Evolutionary conservation across 2,113 vertebrate species (phyloP), one percentile per base, ranked within the genome.

Genomic region (Pseudolaguvia tuberculata): DNA sequence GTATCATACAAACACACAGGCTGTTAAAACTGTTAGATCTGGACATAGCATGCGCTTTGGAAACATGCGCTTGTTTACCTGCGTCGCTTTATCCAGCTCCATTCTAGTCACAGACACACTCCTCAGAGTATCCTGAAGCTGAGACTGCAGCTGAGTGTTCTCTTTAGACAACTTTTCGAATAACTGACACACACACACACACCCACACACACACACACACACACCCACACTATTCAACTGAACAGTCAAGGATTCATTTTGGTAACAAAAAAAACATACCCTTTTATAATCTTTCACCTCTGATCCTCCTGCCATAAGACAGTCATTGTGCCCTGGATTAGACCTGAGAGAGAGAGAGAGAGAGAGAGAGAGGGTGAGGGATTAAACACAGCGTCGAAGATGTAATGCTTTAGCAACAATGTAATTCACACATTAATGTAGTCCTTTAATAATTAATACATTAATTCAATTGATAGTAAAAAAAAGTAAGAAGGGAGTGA

Each of bases 81-180:
- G 91, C 1, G 89, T 90, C 52, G 90, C 91, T 78, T 92, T 92
- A 52, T 93, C 92, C 84, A 92, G 82, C 73, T 93, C 91, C 83
- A 91, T 55, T 71, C 89, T 84, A 61, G 91, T 92, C 78, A 92
- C 86, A 72, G 80, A 88, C 69, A 92, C 78, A 18, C 86, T 84
- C 83, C 89, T 87, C 83, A 92, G 91, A 51, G 90, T 91, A 68
- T 93, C 92, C 83, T 91, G 91, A 65, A 93, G 88, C 83, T 93
- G 92, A 51, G 88, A 82, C 78, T 92, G 91, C 70, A 93, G 90
- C 76, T 88, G 88, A 70, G 83, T 84, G 83, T 93, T 93, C 83
- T 93, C 88, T 81, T 88, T 86, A 74, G 90, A 90, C 25, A 93
- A 78, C 18, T 91, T 89, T 67, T 92, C 91, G 75, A 92, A 93